Base-by-base conservation (phyloP, 2,113 vertebrate genomes). In the Micronycteris hirsuta region DNA sequence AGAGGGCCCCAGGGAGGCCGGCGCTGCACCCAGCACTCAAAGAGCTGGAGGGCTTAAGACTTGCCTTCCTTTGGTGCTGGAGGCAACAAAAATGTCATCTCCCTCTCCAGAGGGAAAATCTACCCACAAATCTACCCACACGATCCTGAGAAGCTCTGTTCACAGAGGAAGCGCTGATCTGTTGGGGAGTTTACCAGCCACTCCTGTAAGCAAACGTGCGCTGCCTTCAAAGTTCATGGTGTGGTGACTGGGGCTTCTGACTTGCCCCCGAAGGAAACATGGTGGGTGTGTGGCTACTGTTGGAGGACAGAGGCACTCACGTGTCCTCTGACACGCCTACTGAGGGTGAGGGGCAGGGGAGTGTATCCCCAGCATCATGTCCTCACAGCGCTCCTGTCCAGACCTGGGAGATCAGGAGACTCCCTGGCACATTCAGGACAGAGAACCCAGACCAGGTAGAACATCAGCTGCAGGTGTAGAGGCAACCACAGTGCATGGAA, bases 401-500 rank as follows among this genome's bases (percentile, higher is more conserved):
- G 12, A 31, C 12, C 61, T 31, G 28, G 15, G 33, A 2, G 9
- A 56, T 54, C 16, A 22, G 17, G 7, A 67, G 33, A 67, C 12
- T 43, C 20, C 63, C 20, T 41, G 26, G 56, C 12, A 4, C 41
- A 13, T 0, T 3, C 8, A 11, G 8, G 17, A 43, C 11, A 19
- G 65, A 56, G 47, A 80, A 16, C 45, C 47, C 11, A 36, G 74
- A 65, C 3, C 16, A 7, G 2, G 4, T 10, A 1, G 24, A 2
- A 10, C 1, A 10, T 11, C 20, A 7, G 0, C 31, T 58, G 63
- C 54, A 67, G 73, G 52, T 10, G 12, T 0, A n/a, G 26, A 67
- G 41, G 33, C 7, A 41, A 14, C 0, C 0, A 3, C 3, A 38
- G 13, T 13, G 19, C 15, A 4, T 10, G 45, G 8, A 61, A 1